Percentiles rank a stretch among this genome's conserved stretches.
These are phyloP conservation scores for Mesocricetus auratus DNA, from an alignment of 2,113 vertebrate genomes.

Conservation along the genomic window DNA sequence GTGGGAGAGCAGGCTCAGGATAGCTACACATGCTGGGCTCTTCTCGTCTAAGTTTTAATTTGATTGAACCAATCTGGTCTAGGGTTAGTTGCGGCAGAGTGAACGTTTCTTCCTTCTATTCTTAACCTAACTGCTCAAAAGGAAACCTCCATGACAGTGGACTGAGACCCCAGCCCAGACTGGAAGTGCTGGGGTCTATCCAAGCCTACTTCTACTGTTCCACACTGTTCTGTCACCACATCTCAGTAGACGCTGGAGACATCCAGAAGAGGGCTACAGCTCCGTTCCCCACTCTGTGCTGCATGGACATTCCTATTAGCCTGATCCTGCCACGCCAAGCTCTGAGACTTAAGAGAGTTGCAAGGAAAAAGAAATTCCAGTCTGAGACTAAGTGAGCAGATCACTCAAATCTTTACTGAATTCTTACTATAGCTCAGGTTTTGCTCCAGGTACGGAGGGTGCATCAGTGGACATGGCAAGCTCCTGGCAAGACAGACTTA, in stretches of 20 bases:
- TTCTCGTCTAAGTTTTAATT: background rate
- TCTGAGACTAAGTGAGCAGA: background rate
- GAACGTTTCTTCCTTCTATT: background rate
- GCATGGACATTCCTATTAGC: background rate
- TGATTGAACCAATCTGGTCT: background rate
- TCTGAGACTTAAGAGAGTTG: background rate
- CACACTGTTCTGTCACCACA: background rate
- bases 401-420: background rate
- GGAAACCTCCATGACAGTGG: background rate
- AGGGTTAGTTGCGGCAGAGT: background rate
- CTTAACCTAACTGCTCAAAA: background rate
- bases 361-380: background rate
- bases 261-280: background rate
- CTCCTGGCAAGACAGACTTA: background rate
- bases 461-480: background rate
- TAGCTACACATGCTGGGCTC: background rate
- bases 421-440: background rate
- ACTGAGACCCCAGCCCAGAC: background rate
- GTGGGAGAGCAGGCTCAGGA: background rate
- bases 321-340: background rate
- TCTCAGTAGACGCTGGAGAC: background rate
- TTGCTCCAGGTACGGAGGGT: background rate
- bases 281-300: background rate
- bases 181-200: background rate
- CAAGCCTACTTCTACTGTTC: background rate